Evolutionary conservation across 2,888 invertebrate genomes (phyloP).

Genomic region (Notodromas monacha): DNA sequence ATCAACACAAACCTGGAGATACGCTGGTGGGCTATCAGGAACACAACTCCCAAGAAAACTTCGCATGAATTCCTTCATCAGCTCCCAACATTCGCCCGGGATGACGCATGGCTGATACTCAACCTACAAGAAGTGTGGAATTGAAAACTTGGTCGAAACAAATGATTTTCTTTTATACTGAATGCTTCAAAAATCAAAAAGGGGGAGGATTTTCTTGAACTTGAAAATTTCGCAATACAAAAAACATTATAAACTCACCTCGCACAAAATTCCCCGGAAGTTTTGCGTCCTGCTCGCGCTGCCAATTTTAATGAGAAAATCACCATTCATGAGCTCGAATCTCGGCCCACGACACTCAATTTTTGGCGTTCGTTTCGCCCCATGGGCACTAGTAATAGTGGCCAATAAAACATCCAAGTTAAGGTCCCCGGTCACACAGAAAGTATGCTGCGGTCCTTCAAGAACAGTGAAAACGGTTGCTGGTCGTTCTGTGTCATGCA

Average conservation of each 20-base stretch:
- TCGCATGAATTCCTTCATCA: slow-evolving; percentile 63
- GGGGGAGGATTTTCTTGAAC: slow-evolving; percentile 6
- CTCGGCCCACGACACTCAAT: slow-evolving; percentile 43
- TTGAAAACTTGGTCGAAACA: too few species aligned
- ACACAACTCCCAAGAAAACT: slow-evolving; percentile 49
- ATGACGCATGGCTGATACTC: slow-evolving; percentile 71
- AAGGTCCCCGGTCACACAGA: slow-evolving; percentile 59
- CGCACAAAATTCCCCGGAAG: slow-evolving; percentile 69
- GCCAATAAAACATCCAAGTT: slow-evolving; percentile 64
- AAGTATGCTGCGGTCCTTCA: slow-evolving; percentile 44
- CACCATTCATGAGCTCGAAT: slow-evolving; percentile 24
- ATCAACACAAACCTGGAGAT: slow-evolving; percentile 21
- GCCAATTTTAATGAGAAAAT: slow-evolving; percentile 72
- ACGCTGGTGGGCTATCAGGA: slow-evolving; percentile 35
- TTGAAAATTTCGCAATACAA: background rate
- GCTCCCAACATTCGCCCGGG: slow-evolving; percentile 57
- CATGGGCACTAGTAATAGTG: slow-evolving; percentile 55
- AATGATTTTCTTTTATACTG: background rate
- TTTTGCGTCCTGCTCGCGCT: slow-evolving; percentile 67
- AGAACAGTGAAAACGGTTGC: slow-evolving; percentile 70
- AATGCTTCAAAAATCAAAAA: background rate
- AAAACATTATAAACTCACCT: slow-evolving; percentile 22
- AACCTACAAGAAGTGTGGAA: slow-evolving; percentile 26
- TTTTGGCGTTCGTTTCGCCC: slow-evolving; percentile 34
- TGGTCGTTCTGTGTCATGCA: slow-evolving; percentile 81